phyloP scores from a whole-genome alignment of 2,113 vertebrate genomes.

The Phrynosoma platyrhinos region DNA sequence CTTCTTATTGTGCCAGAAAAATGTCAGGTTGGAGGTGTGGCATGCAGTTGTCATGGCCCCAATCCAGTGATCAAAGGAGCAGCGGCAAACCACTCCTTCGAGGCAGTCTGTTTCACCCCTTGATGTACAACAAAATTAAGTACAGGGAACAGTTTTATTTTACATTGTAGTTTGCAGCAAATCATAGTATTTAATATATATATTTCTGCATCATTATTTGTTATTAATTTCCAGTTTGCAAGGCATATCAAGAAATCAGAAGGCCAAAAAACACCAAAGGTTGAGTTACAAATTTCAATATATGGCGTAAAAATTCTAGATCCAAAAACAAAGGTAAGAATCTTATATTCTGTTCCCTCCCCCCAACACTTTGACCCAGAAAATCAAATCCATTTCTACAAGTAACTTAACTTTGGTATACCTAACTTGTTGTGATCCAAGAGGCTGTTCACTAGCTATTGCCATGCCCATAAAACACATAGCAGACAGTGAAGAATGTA shows the following conservation, averaged over 20 bases:
- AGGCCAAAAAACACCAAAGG: conserved; percentile 96
- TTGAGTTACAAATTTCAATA: conserved; percentile 97
- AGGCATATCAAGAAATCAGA: conserved; percentile 99
- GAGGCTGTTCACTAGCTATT: not conserved
- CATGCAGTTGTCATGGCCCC: too few relatives aligned
- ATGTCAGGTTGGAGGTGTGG: too few relatives aligned
- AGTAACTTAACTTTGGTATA: not conserved
- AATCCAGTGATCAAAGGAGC: too few relatives aligned
- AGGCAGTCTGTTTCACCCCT: too few relatives aligned
- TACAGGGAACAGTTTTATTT: not conserved
- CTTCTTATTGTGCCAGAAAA: too few relatives aligned
- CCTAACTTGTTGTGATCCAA: not conserved
- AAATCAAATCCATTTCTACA: not conserved
- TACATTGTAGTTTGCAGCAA: not conserved
- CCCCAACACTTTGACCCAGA: not conserved
- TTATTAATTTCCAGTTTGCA: conserved; percentile 86
- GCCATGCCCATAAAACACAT: not conserved
- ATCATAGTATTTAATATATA: not conserved
- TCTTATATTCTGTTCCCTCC: not conserved
- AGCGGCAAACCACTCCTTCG: too few relatives aligned
- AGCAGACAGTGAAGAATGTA: not conserved
- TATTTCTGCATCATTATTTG: not conserved
- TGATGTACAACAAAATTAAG: too few relatives aligned
- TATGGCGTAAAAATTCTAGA: conserved; percentile 98
- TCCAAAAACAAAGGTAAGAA: conserved; percentile 93